Evolutionary conservation across 1,140 invertebrate genomes (phyloP), one percentile per base, ranked within the genome.

Genomic region (Drosophila navojoa): DNA sequence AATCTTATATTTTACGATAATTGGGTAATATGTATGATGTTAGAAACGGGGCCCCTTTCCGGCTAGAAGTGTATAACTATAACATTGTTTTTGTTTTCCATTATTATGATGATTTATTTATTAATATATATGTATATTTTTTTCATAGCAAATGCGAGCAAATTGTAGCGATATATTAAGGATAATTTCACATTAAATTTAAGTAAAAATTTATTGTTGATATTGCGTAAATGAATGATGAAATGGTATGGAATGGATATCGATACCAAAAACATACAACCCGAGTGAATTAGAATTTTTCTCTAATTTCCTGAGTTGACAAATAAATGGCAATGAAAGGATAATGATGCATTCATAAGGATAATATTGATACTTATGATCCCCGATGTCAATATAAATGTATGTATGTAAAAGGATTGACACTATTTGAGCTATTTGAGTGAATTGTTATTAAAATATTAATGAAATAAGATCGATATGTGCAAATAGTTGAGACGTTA

Each of bases 391-490:
- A 89, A 90, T 89, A 79, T 49, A 63, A 59, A 59, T 32, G 11
- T 38, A 13, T 38, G 35, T 38, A 38, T 81, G 42, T 45, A 62
- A 84, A 77, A 71, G 77, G 82, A 87, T 84, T 89, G 84, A 60
- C 80, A 79, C 74, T 76, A 89, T 89, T 89, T 79, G 80, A 89
- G 84, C 85, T 89, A 90, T 75, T 80, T 89, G 84, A 89, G 85
- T 89, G 84, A 89, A 89, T 89, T 89, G 84, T 89, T 89, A 82
- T 89, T 89, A 77, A 89, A 89, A 89, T 89, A 89, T 89, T 79
- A 87, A 81, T 77, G 80, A 60, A 80, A 70, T 85, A 76, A 75
- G 63, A 77, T 72, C 72, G 75, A 71, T 72, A 78, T 69, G 79
- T 71, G 69, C 66, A 79, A 70, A 76, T 57, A 72, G 77, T 61